A percentile compares a stretch with the other conserved stretches of the same genome.
phyloP scores from a whole-genome alignment of 2,797 vertebrate species.

The Danio albolineatus region DNA sequence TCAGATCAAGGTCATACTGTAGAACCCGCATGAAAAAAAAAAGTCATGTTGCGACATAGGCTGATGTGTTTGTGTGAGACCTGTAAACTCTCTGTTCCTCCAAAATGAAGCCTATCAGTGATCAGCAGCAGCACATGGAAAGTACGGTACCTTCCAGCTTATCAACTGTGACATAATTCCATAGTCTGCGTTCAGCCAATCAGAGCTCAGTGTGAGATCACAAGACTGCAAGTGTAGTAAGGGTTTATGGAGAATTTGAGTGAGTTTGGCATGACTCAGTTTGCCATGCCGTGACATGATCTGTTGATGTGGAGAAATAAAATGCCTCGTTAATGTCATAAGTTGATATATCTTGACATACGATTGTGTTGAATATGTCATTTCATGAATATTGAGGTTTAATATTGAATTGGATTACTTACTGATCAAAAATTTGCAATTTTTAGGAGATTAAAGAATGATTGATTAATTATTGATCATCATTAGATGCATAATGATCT shows the following conservation, averaged over 20 bases:
- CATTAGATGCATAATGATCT: no score
- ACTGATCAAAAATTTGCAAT: no score
- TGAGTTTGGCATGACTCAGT: slow-evolving; percentile 11
- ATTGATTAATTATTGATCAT: no score
- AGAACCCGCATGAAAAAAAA: neutral
- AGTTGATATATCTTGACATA: neutral
- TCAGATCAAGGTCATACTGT: neutral
- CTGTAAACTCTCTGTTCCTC: slow-evolving; percentile 57
- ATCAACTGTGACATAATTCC: slow-evolving; percentile 75
- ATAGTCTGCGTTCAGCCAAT: slow-evolving; percentile 58
- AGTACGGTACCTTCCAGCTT: slow-evolving; percentile 76
- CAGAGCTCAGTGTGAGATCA: slow-evolving; percentile 41
- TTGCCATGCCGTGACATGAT: neutral
- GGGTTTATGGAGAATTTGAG: slow-evolving; percentile 17
- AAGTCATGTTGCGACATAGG: neutral
- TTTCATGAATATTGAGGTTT: no score
- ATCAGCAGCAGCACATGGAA: slow-evolving; percentile 70
- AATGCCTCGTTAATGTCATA: neutral
- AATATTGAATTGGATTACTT: neutral
- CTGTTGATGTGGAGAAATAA: slow-evolving; percentile 1
- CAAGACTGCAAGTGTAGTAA: slow-evolving; percentile 33
- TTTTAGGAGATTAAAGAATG: no score
- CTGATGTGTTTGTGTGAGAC: slow-evolving; percentile 40
- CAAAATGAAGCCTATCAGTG: slow-evolving; percentile 50
- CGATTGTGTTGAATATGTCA: neutral